These are phyloP conservation scores for Oeneis ivallda DNA, from an alignment of 2,888 invertebrate genomes.

Conservation along the genomic window DNA sequence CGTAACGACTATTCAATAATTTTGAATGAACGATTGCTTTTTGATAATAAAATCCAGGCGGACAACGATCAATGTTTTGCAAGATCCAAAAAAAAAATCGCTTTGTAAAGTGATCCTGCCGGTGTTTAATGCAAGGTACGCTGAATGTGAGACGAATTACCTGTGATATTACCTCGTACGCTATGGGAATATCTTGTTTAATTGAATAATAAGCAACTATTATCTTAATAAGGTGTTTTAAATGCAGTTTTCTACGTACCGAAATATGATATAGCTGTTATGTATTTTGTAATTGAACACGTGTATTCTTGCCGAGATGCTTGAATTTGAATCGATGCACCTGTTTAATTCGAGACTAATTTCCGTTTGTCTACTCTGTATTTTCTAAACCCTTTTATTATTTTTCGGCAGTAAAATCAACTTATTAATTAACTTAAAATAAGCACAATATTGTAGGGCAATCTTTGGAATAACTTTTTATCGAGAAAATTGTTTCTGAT, in stretches of 20 bases:
- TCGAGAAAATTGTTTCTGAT: too few relatives aligned
- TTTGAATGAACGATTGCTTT: conserved; percentile 80
- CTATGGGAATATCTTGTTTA: conserved; percentile 53
- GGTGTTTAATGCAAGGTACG: conserved; percentile 53
- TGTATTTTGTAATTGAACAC: neutral
- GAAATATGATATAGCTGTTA: neutral
- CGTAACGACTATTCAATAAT: conserved; percentile 79
- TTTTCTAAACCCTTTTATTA: neutral
- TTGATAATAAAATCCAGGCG: conserved; percentile 72
- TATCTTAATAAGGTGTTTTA: conserved; percentile 1
- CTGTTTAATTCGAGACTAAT: neutral
- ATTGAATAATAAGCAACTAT: conserved; percentile 12
- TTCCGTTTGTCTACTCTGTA: neutral
- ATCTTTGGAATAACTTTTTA: too few relatives aligned
- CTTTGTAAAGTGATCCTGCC: conserved; percentile 72
- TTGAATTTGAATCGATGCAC: conserved; percentile 1
- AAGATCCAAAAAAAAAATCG: conserved; percentile 52
- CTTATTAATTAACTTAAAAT: too few relatives aligned
- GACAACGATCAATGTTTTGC: conserved; percentile 66
- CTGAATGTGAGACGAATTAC: conserved; percentile 53
- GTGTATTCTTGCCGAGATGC: neutral
- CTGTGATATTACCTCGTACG: conserved; percentile 42
- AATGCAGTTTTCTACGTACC: neutral
- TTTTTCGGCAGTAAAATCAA: too few relatives aligned
- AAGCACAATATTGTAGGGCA: too few relatives aligned